phyloP scores from a whole-genome alignment of 2,797 vertebrate genomes.

The Diplodus sargus region DNA sequence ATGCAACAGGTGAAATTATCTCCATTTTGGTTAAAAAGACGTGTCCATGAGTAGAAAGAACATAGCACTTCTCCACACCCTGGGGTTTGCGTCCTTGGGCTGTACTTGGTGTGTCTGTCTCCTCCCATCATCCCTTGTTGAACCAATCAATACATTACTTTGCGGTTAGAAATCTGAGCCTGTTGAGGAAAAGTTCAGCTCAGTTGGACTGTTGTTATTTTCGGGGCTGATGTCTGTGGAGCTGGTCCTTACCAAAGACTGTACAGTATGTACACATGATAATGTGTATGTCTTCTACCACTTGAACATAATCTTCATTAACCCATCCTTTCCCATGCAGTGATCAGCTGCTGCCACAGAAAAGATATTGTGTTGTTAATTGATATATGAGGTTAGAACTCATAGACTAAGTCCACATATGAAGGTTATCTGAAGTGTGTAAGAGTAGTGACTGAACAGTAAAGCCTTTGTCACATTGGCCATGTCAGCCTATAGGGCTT shows the following conservation, averaged over 20 bases:
- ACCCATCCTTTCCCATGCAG: not conserved
- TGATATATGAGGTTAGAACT: not conserved
- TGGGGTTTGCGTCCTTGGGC: conserved; percentile 44
- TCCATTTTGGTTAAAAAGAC: not conserved
- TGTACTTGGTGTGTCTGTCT: conserved; percentile 43
- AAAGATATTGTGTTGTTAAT: not conserved
- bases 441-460: no score
- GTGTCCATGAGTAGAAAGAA: not conserved
- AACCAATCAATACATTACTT: conserved; percentile 66
- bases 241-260: not conserved
- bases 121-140: conserved; percentile 21
- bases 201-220: conserved; percentile 13
- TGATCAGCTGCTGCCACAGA: no score
- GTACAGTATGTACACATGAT: not conserved
- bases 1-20: not conserved
- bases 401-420: not conserved
- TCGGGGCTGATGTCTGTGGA: not conserved
- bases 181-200: conserved; percentile 15
- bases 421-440: no score
- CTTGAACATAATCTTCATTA: not conserved
- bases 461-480: not conserved
- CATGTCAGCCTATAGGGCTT: not conserved
- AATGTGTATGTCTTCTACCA: not conserved
- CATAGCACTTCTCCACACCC: not conserved
- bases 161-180: conserved; percentile 54